Conservation (phyloP, 2,113 vertebrate species). For the Carassius gibelio region DNA sequence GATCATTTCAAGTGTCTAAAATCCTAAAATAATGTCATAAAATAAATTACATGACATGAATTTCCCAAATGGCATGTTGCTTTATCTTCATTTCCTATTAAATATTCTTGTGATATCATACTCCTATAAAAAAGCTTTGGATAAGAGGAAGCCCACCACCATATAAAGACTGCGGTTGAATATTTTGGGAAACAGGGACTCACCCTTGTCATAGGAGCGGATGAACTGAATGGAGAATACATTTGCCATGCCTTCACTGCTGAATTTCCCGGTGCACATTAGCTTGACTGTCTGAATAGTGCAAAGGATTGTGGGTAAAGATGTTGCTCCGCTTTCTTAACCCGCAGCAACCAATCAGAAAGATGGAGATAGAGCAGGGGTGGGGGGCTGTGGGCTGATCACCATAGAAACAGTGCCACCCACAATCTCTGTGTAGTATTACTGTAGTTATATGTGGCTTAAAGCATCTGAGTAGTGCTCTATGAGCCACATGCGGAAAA, state of each 20-base stretch:
- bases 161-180: not conserved
- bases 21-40: not conserved
- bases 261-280: constrained; percentile 41
- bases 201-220: constrained; percentile 32
- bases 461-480: not conserved
- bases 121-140: not conserved
- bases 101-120: not conserved
- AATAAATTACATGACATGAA: not conserved
- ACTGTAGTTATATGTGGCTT: constrained; percentile 6
- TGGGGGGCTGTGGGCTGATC: constrained; percentile 30
- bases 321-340: constrained; percentile 38
- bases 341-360: constrained; percentile 53
- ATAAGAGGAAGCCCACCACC: constrained; percentile 5
- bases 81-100: not conserved
- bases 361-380: constrained; percentile 17
- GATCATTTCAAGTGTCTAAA: not conserved
- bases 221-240: not conserved
- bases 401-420: constrained; percentile 52
- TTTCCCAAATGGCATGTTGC: not conserved
- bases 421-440: not conserved
- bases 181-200: constrained; percentile 42
- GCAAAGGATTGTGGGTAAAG: constrained; percentile 54
- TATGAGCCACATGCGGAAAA: not conserved
- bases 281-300: constrained; percentile 33
- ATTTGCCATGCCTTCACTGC: constrained; percentile 50